A percentile compares a stretch with the other conserved stretches of the same genome.
Evolutionary conservation across 2,888 invertebrate species (phyloP).

Genomic region (Phanerotoma sp.): DNA sequence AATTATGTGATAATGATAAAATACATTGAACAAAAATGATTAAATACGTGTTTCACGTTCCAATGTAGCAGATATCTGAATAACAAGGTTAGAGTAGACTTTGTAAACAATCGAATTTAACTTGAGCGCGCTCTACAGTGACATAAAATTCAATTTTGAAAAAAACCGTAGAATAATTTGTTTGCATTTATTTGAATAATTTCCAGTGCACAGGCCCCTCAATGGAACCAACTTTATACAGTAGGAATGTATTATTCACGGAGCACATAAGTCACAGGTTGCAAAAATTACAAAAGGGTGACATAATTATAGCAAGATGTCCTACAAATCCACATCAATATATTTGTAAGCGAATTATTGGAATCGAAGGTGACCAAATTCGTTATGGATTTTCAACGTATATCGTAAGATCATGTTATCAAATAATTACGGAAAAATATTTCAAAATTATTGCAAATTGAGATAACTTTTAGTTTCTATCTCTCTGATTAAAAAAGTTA

Average conservation of each 20-base stretch:
- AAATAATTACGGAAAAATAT: no score
- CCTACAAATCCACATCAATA: constrained; percentile 78
- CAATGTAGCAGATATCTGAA: no score
- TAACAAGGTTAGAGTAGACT: no score
- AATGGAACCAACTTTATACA: constrained; percentile 87
- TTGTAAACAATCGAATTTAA: not conserved
- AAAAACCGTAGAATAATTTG: not conserved
- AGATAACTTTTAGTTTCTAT: no score
- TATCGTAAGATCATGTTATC: constrained; percentile 37
- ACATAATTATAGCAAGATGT: constrained; percentile 81
- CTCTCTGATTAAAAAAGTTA: no score
- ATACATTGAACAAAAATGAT: not conserved
- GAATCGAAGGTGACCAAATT: constrained; percentile 75
- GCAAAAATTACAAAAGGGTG: constrained; percentile 70
- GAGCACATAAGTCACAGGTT: constrained; percentile 75
- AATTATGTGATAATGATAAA: no score
- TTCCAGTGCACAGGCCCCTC: constrained; percentile 86
- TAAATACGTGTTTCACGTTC: not conserved
- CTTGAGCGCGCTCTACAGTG: not conserved
- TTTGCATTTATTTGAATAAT: constrained; percentile 5
- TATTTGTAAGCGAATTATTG: constrained; percentile 83
- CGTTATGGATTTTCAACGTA: constrained; percentile 42
- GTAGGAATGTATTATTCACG: constrained; percentile 79
- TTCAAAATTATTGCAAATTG: no score
- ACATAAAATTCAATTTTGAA: not conserved